Conservation (phyloP, 2,797 vertebrate genomes). For the Notoglanidium macrostoma region DNA sequence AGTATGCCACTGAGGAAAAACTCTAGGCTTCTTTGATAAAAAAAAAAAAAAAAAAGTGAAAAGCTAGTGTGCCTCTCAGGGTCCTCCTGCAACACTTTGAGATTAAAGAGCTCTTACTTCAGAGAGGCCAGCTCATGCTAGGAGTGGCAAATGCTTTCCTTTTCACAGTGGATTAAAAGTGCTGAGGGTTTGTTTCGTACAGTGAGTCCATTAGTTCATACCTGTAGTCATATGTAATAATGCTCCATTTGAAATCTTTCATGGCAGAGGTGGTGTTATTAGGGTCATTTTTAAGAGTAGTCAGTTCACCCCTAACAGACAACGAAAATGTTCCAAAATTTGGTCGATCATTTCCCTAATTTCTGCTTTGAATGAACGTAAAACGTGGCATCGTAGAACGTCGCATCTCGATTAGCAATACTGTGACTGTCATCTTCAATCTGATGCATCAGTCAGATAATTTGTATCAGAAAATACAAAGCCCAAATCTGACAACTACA, state of each 20-base stretch:
- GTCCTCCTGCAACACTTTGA: background rate
- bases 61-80: slow-evolving; percentile 12
- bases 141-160: background rate
- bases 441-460: background rate
- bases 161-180: slow-evolving; percentile 15
- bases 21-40: background rate
- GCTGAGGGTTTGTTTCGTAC: background rate
- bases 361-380: no score
- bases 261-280: no score
- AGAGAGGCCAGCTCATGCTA: background rate
- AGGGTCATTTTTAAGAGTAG: no score
- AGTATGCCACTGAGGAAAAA: background rate
- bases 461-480: background rate
- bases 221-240: background rate
- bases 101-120: slow-evolving; percentile 17
- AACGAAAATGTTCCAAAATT: no score
- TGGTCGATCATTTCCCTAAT: no score
- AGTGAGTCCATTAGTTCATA: background rate
- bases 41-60: background rate
- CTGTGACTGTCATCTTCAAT: no score
- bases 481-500: no score
- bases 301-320: no score
- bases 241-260: background rate
- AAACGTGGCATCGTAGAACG: no score
- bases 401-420: no score